Evolutionary conservation across 2,113 vertebrate genomes (phyloP).

Genomic region (Pedetes capensis): DNA sequence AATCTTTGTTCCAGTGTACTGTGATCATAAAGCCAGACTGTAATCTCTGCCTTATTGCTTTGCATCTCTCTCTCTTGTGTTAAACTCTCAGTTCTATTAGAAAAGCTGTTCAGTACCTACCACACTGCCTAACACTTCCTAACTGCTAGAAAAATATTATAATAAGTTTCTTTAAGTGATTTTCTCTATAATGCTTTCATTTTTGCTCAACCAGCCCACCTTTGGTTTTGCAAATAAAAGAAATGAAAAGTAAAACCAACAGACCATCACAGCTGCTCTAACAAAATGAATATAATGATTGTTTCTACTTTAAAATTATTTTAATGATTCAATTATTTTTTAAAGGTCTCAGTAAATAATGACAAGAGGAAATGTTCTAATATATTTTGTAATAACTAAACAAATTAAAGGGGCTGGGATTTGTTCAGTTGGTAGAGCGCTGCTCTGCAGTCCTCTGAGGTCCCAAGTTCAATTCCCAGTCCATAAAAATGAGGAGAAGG

Average conservation of each 20-base stretch:
- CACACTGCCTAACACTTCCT: not conserved
- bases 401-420: too few species aligned
- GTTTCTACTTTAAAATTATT: conserved; percentile 49
- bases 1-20: not conserved
- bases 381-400: conserved; percentile 38
- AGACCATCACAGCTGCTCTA: conserved; percentile 33
- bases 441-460: too few species aligned
- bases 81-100: not conserved
- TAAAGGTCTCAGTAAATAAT: conserved; percentile 53
- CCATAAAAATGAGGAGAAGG: too few species aligned
- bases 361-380: conserved; percentile 8
- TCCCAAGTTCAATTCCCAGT: too few species aligned
- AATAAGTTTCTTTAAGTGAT: not conserved
- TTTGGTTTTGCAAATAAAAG: conserved; percentile 33
- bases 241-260: conserved; percentile 46
- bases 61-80: not conserved
- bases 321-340: conserved; percentile 41
- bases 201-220: not conserved
- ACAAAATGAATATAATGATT: conserved; percentile 28
- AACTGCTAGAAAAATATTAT: not conserved
- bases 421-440: too few species aligned
- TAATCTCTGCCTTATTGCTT: not conserved
- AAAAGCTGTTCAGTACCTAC: not conserved
- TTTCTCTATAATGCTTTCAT: not conserved
- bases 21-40: not conserved